Percentiles rank a stretch among this genome's conserved stretches.
Conservation (phyloP, 1,140 invertebrate species). For the Pseudomyrmex cubaensis region DNA sequence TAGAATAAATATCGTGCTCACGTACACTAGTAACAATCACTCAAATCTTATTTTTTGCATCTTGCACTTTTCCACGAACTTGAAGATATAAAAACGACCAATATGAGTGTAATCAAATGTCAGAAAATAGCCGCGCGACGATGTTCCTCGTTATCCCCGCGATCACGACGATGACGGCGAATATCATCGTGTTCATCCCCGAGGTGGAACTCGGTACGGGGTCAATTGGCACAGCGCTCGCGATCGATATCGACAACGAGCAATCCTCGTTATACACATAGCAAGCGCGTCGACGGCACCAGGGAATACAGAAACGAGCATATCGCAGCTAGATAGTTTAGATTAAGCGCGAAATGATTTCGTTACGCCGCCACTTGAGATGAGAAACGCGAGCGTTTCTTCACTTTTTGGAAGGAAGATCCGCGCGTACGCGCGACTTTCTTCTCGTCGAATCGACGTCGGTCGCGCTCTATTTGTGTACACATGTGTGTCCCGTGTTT, state of each 20-base stretch:
- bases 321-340: constrained; percentile 8
- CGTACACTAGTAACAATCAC: too few relatives aligned
- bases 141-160: neutral
- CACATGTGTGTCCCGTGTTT: constrained; percentile 38
- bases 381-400: neutral
- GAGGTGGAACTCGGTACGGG: neutral
- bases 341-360: constrained; percentile 12
- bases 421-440: constrained; percentile 41
- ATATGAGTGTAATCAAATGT: neutral
- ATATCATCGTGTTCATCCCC: neutral
- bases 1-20: too few relatives aligned
- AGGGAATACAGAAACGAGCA: neutral
- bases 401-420: constrained; percentile 22
- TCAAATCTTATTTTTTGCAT: too few relatives aligned
- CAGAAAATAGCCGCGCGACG: neutral
- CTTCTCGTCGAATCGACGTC: constrained; percentile 71
- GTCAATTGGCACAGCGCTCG: neutral
- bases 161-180: neutral
- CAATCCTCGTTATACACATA: constrained; percentile 18
- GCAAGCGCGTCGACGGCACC: neutral
- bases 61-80: too few relatives aligned
- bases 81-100: neutral
- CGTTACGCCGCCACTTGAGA: neutral
- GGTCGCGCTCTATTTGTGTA: constrained; percentile 47
- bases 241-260: constrained; percentile 24